Base-by-base conservation (phyloP, 2,888 invertebrate species). In the Zeuzera pyrina region DNA sequence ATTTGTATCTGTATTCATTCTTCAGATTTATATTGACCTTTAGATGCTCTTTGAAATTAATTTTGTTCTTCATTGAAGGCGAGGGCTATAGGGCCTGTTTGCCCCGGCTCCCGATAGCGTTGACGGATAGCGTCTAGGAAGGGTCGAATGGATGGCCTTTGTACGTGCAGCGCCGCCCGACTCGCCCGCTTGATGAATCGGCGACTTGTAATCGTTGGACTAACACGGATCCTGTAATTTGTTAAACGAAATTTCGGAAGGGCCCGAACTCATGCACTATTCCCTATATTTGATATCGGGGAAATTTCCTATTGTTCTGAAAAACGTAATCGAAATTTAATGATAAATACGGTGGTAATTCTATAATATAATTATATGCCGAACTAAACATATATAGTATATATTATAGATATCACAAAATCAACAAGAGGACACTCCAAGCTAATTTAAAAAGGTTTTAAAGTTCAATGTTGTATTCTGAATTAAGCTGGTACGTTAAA, bases 201-300 rank as follows among this genome's bases (percentile, higher is more conserved):
- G 49, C 63, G 60, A 59, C 73, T 74, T 77, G 77, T 77, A 78
- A 78, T 79, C 74, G 74, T 53, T 61, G 61, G 60, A 68, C 71
- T 74, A 69, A 74, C 74, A 74, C 66, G 65, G 64, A 62, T 63
- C 61, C 56, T 46, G 64, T 71, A 64, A 77, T 71, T 74, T 78
- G 76, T 71, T 70, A 33, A 33, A 37, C 34, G 35, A 34, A 35
- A 40, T 30, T 33, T 38, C 37, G 39, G 35, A 34, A 27, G 34
- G 30, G 12, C 37, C 31, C 31, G 21, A 30, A 31, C 35, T 35
- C 34, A 22, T 33, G 27, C 29, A 32, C 29, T 33, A 38, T 34
- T 30, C 22, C 4, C 22, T 19, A 6, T 19, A 5, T 12, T 3
- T 25, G 7, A 25, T 12, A 12, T 12, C 12, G 25, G n/a, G n/a